These are phyloP conservation scores for Drosophila helvetica DNA, from an alignment of 2,888 invertebrate genomes.

Conservation along the genomic window DNA sequence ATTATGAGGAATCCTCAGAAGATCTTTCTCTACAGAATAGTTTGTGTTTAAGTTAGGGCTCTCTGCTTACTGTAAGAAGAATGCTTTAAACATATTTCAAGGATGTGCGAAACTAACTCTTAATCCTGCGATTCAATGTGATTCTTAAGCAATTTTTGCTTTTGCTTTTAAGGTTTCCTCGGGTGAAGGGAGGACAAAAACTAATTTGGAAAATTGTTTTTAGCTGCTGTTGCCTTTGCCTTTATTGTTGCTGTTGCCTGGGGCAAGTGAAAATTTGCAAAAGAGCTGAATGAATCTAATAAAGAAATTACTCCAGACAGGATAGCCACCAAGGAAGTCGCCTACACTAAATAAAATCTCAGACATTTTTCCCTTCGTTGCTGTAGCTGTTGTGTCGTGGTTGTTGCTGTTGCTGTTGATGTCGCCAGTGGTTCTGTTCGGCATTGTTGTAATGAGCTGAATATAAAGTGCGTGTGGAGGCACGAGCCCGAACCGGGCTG, in stretches of 20 bases:
- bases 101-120: slow-evolving; percentile 6
- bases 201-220: slow-evolving; percentile 74
- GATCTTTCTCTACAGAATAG: not conserved
- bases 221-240: slow-evolving; percentile 45
- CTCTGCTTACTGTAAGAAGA: not conserved
- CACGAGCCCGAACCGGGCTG: too few relatives aligned
- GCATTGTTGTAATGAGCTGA: slow-evolving; percentile 71
- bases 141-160: slow-evolving; percentile 25
- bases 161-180: slow-evolving; percentile 17
- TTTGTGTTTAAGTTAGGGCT: not conserved
- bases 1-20: not conserved
- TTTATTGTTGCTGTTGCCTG: slow-evolving; percentile 13
- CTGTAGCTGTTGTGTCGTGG: slow-evolving; percentile 8
- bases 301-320: slow-evolving; percentile 73
- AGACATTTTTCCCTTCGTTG: slow-evolving; percentile 20
- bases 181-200: slow-evolving; percentile 36
- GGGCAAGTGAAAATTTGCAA: slow-evolving; percentile 52
- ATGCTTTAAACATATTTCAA: slow-evolving; percentile 17
- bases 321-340: slow-evolving; percentile 52
- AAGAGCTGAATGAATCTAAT: slow-evolving; percentile 53
- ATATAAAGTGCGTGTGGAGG: slow-evolving; percentile 74
- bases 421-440: slow-evolving; percentile 66
- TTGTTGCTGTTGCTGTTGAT: slow-evolving; percentile 31
- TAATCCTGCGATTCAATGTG: slow-evolving; percentile 14
- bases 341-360: slow-evolving; percentile 40